phyloP scores from a whole-genome alignment of 1,140 invertebrate species.

The Brachionus angularis region DNA sequence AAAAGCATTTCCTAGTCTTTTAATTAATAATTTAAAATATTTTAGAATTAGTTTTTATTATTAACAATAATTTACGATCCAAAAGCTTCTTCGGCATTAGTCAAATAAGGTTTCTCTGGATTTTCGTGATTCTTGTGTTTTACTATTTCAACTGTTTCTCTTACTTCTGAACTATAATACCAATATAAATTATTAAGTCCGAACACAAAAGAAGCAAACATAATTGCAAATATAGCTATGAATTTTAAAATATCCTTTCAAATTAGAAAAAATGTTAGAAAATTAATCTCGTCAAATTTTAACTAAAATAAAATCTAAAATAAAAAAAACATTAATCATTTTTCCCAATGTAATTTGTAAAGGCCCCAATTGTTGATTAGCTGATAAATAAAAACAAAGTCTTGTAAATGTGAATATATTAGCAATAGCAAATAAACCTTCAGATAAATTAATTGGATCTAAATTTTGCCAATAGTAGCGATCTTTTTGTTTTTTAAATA shows the following conservation, averaged over 20 bases:
- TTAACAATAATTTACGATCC: slow-evolving; percentile 12
- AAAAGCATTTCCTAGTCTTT: slow-evolving; percentile 61
- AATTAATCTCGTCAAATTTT: neutral
- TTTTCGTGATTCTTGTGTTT: slow-evolving; percentile 41
- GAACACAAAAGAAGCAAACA: slow-evolving; percentile 58
- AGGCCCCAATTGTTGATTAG: slow-evolving; percentile 58
- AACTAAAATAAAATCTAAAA: neutral
- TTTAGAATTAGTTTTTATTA: neutral
- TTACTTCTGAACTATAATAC: slow-evolving; percentile 57
- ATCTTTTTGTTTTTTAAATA: slow-evolving; percentile 49
- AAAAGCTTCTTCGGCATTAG: slow-evolving; percentile 13
- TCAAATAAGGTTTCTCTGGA: neutral
- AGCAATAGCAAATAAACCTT: slow-evolving; percentile 51
- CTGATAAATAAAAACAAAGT: slow-evolving; percentile 58
- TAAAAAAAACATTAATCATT: slow-evolving; percentile 54
- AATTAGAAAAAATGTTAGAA: neutral
- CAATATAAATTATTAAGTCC: slow-evolving; percentile 58
- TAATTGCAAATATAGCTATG: slow-evolving; percentile 48
- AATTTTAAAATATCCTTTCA: slow-evolving; percentile 53
- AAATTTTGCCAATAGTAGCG: slow-evolving; percentile 50
- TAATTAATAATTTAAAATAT: neutral
- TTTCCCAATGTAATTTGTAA: slow-evolving; percentile 57
- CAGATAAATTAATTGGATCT: slow-evolving; percentile 51
- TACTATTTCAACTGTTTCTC: slow-evolving; percentile 51
- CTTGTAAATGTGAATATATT: slow-evolving; percentile 55